Percentiles rank a stretch among this genome's conserved stretches.
These are phyloP conservation scores for Spea multiplicata DNA, from an alignment of 2,113 vertebrate genomes.

Conservation along the genomic window DNA sequence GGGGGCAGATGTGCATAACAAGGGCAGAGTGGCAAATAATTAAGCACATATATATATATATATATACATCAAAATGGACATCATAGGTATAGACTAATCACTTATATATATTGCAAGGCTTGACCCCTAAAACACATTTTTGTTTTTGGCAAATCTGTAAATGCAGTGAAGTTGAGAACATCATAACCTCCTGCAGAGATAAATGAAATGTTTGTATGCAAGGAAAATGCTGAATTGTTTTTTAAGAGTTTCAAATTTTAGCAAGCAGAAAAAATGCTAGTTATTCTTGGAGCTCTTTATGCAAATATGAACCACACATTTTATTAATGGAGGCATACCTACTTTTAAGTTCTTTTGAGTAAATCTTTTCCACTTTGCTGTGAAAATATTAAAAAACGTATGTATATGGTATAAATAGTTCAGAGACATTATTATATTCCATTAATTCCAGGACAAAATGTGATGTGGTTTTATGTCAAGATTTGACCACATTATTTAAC, in stretches of 20 bases:
- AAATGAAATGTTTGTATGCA: conserved; percentile 19
- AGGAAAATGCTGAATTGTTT: conserved; percentile 16
- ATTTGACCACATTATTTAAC: no score
- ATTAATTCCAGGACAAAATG: no score
- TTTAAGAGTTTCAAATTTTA: conserved; percentile 11
- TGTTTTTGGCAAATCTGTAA: conserved; percentile 21
- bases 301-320: conserved; percentile 8
- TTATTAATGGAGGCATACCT: not conserved
- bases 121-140: conserved; percentile 15
- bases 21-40: no score
- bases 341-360: not conserved
- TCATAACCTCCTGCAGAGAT: conserved; percentile 31
- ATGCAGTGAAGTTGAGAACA: conserved; percentile 22
- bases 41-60: no score
- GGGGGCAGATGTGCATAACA: no score
- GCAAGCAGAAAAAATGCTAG: conserved; percentile 18
- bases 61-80: no score
- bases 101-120: not conserved
- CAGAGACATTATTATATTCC: no score
- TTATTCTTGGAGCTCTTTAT: conserved; percentile 11
- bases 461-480: no score
- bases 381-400: no score
- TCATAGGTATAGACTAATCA: no score
- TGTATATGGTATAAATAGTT: no score
- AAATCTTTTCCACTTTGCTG: no score